Evolutionary conservation across 92 coral and sea anemone genomes (phyloP).

Genomic region (Heliopora coerulea): DNA sequence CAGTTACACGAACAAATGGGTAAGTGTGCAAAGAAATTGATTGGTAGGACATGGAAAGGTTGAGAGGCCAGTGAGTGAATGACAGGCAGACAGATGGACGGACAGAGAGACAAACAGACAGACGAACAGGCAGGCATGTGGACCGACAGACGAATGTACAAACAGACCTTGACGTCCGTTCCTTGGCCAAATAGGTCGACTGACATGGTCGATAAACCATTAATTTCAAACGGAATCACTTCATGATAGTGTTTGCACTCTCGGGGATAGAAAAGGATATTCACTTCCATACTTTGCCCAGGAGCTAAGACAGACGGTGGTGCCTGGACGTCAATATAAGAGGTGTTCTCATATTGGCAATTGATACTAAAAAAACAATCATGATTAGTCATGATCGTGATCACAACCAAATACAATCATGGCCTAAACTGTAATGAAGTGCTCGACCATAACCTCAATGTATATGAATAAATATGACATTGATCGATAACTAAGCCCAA

Average conservation of each 20-base stretch:
- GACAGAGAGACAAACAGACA: no score
- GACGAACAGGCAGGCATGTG: no score
- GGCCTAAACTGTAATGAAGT: no score
- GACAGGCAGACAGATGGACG: conserved; percentile 41
- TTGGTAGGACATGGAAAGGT: no score
- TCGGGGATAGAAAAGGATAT: conserved; percentile 85
- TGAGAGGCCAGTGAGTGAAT: no score
- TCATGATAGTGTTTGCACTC: conserved; percentile 81
- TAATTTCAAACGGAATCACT: conserved; percentile 91
- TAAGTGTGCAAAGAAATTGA: no score
- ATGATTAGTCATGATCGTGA: no score
- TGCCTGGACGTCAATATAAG: conserved; percentile 73
- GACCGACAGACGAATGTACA: neutral
- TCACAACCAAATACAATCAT: no score
- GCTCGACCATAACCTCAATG: no score
- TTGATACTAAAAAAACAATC: conserved; percentile 65
- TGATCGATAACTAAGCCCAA: no score
- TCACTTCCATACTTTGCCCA: conserved; percentile 65
- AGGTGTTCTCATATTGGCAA: conserved; percentile 77
- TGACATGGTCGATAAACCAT: conserved; percentile 89
- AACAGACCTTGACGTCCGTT: conserved; percentile 89
- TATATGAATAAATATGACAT: no score
- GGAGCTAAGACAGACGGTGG: conserved; percentile 84
- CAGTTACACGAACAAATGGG: no score
- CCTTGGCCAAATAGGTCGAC: conserved; percentile 91